Evolutionary conservation across 2,113 vertebrate genomes (phyloP).

Genomic region (Sphaerodactylus townsendi): DNA sequence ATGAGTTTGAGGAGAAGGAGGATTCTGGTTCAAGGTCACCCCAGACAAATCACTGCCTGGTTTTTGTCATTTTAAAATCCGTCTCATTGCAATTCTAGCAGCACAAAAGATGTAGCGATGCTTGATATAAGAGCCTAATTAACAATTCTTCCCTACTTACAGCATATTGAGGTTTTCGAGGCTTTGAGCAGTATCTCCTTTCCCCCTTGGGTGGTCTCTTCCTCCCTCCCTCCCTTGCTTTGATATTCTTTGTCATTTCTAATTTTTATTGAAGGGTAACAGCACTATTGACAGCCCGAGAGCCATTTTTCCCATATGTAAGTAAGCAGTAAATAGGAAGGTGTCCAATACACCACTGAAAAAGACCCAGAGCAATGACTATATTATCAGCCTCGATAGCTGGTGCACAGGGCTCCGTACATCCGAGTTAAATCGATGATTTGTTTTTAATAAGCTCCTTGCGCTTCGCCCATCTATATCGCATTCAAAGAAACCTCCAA

Average conservation of each 20-base stretch:
- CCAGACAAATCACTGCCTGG: background rate
- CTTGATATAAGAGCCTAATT: slow-evolving; percentile 58
- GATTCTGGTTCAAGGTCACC: no score
- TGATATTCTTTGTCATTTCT: slow-evolving; percentile 39
- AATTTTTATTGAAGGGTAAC: slow-evolving; percentile 58
- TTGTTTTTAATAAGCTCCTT: slow-evolving; percentile 43
- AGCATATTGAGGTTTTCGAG: slow-evolving; percentile 70
- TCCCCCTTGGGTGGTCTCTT: slow-evolving; percentile 12
- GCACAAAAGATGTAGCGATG: slow-evolving; percentile 43
- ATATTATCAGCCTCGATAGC: background rate
- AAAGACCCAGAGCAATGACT: slow-evolving; percentile 1
- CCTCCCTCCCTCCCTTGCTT: background rate
- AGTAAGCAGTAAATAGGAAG: slow-evolving; percentile 45
- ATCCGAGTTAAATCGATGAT: slow-evolving; percentile 22
- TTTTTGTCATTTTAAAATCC: background rate
- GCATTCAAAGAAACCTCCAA: slow-evolving; percentile 15
- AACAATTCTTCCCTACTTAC: slow-evolving; percentile 60
- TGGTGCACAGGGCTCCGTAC: background rate
- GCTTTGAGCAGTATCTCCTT: slow-evolving; percentile 55
- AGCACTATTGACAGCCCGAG: slow-evolving; percentile 50
- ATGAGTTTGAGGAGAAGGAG: no score
- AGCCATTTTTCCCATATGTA: slow-evolving; percentile 31
- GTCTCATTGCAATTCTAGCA: slow-evolving; percentile 40
- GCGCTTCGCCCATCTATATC: slow-evolving; percentile 17
- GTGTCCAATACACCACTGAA: slow-evolving; percentile 24